phyloP scores from a whole-genome alignment of 2,888 invertebrate genomes.

The Agrochola circellaris region DNA sequence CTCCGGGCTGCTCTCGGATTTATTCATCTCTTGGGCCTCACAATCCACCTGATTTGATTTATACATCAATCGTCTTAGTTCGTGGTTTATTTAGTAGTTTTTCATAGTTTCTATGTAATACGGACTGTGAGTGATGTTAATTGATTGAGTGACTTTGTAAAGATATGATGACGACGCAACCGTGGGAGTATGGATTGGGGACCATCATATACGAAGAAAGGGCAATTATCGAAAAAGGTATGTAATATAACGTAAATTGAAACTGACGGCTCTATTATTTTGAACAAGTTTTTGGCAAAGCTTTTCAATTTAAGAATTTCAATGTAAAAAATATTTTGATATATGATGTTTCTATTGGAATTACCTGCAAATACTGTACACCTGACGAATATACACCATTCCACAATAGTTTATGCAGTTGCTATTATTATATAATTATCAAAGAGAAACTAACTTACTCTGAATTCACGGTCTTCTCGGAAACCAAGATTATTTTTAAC shows the following conservation, averaged over 20 bases:
- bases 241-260: neutral
- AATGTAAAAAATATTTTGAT: neutral
- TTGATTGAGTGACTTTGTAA: constrained; percentile 45
- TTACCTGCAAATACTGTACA: neutral
- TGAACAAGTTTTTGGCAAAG: neutral
- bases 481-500: neutral
- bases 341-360: no score
- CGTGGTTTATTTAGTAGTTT: constrained; percentile 66
- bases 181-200: neutral
- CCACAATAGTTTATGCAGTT: no score
- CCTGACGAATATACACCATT: no score
- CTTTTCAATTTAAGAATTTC: neutral
- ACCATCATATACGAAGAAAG: neutral
- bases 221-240: neutral
- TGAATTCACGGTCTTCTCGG: neutral
- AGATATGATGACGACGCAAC: constrained; percentile 22
- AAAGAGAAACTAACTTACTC: neutral
- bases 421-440: neutral
- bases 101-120: constrained; percentile 52
- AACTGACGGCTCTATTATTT: neutral
- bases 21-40: constrained; percentile 75
- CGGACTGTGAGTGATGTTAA: constrained; percentile 33
- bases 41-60: constrained; percentile 69
- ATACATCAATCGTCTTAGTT: constrained; percentile 64
- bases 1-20: constrained; percentile 80